Base-by-base conservation (phyloP, 2,113 vertebrate species). In the Heterochromis multidens region DNA sequence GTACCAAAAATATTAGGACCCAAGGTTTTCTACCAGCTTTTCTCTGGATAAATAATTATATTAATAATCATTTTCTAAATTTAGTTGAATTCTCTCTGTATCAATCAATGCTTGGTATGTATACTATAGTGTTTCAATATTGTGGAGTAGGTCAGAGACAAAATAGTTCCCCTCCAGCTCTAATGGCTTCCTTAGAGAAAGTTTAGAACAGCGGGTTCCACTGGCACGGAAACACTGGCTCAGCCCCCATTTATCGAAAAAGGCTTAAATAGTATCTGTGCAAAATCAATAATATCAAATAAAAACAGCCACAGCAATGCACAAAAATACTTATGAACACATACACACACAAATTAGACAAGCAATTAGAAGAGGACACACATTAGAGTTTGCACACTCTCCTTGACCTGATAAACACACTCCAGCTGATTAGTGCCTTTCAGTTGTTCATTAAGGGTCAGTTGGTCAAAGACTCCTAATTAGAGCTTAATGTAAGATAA, bases 401-500 rank as follows among this genome's bases (percentile, higher is more conserved):
- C 46, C 67, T 74, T 11, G 21, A 85, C 88, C 87, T 88, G 74
- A 90, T 87, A 67, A 80, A 83, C 78, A 91, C 85, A 82, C 80
- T 92, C 58, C 80, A 63, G 37, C 67, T 93, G 89, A 92, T 92
- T 90, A 89, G 77, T 81, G 86, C 56, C 82, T 91, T 89, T 87
- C 72, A 72, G 88, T 77, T 82, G 74, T 89, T 80, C 84, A 86
- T 87, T 87, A 88, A 82, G 76, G 88, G 90, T 90, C 92, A 88
- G 62, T 84, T 81, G 87, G 87, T 94, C 70, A 85, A 88, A 77
- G 56, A 88, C 74, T 57, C 4, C 67, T 91, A 93, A 94, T 94
- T 90, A 90, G 80, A 81, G 79, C 85, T 79, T 84, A 93, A 91
- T 90, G 84, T 86, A 80, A 88, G 89, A 93, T 89, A 86, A 89